A percentile compares a stretch with the other conserved stretches of the same genome.
phyloP scores from a whole-genome alignment of 2,797 vertebrate genomes.

The Pipistrellus nathusii region DNA sequence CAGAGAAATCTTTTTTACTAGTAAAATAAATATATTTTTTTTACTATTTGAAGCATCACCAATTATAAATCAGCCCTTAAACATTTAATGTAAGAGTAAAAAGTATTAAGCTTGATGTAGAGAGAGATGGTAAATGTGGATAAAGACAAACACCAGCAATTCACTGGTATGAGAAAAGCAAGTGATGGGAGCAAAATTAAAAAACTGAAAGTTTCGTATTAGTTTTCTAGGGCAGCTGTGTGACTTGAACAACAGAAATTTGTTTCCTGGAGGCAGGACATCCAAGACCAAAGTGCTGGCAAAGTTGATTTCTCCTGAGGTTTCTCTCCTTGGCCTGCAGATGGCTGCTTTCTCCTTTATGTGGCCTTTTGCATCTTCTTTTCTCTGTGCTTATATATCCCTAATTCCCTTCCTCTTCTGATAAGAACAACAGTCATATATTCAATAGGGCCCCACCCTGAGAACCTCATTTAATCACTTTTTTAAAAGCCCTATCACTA shows the following conservation, averaged over 20 bases:
- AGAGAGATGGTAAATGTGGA: background rate
- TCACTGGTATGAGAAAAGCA: background rate
- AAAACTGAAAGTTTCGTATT: background rate
- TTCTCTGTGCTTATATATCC: background rate
- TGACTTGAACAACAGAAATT: background rate
- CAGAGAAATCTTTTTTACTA: conserved; percentile 3
- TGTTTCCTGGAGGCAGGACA: background rate
- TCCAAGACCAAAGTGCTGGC: background rate
- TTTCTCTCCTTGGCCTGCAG: background rate
- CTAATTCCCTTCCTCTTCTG: background rate
- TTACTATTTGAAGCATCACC: background rate
- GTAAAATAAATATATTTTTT: background rate
- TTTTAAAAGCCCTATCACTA: background rate
- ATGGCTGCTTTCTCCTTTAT: background rate
- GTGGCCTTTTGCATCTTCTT: background rate
- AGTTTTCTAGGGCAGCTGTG: background rate
- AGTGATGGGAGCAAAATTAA: background rate
- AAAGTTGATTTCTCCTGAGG: background rate
- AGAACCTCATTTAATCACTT: background rate
- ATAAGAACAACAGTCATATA: background rate
- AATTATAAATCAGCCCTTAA: background rate
- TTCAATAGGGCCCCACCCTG: background rate
- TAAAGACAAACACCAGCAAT: background rate
- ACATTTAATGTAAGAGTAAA: background rate
- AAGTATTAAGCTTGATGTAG: background rate